phyloP scores from a whole-genome alignment of 2,113 vertebrate species.

The Lepisosteus oculatus region DNA sequence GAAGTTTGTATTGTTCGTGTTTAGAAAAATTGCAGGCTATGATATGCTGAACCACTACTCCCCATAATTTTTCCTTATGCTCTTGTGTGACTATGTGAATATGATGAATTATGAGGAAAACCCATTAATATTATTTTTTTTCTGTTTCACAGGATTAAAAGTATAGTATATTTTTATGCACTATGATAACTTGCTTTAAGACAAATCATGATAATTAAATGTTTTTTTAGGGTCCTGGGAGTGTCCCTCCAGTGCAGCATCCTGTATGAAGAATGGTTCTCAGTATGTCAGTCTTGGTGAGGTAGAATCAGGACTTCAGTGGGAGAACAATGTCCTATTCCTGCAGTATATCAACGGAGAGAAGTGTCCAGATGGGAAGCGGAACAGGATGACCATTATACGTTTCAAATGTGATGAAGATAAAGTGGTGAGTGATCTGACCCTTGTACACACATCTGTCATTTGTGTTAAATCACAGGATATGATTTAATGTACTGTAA shows the following conservation, averaged over 20 bases:
- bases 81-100: too few relatives aligned
- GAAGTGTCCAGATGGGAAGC: constrained; percentile 64
- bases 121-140: too few relatives aligned
- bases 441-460: neutral
- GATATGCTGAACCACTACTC: too few relatives aligned
- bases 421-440: constrained; percentile 69
- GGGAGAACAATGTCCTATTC: constrained; percentile 56
- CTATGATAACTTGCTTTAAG: too few relatives aligned
- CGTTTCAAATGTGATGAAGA: constrained; percentile 78
- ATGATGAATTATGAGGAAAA: too few relatives aligned
- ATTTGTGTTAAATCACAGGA: too few relatives aligned
- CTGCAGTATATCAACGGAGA: constrained; percentile 78
- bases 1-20: too few relatives aligned
- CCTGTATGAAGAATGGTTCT: constrained; percentile 66
- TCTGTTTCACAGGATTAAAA: too few relatives aligned
- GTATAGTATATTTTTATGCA: too few relatives aligned
- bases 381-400: constrained; percentile 74
- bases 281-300: constrained; percentile 77
- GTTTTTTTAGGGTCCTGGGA: constrained; percentile 51
- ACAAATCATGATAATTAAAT: neutral
- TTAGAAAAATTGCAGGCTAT: too few relatives aligned
- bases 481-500: too few relatives aligned
- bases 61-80: too few relatives aligned
- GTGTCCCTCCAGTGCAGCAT: constrained; percentile 77
- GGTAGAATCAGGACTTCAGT: constrained; percentile 61